Evolutionary conservation across 2,888 invertebrate genomes (phyloP), one percentile per base, ranked within the genome.

Genomic region (Melitaea athalia): DNA sequence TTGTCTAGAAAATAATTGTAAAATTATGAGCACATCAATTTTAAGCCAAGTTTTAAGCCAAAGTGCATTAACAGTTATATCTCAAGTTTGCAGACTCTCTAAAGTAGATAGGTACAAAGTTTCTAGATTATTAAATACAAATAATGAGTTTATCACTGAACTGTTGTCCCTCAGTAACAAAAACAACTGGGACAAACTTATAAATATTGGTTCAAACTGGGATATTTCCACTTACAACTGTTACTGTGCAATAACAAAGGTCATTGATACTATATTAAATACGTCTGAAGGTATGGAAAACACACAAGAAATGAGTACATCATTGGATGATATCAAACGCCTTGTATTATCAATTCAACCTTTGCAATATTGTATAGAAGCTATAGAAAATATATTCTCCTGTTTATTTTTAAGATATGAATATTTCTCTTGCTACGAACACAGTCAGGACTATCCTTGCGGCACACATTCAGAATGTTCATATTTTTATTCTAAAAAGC

Each of bases 361-460:
- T 24, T 72, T 90, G 50, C 83, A 86, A 70, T 87, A 87, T 74
- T 93, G 94, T 76, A 82, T 94, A 62, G 95, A 96, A 87, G 91
- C 95, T 0, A 92, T 96, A 66, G 95, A 96, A 83, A 95, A 96
- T 82, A 93, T 96, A 73, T 96, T 96, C 82, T 93, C 95, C 0
- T 93, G 96, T 75, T 89, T 96, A 50, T 96, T 96, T 83, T 78
- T 96, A 60, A 93, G 94, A 74, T 93, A 94, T 75, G 94, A 95
- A 78, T 94, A 95, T 80, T 92, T 95, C 71, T 90, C 92, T 10
- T 93, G 93, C 68, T 86, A 93, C 73, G 91, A 94, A 74, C 91
- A 90, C 64, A 93, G 81, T 68, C 92, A 89, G 76, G 92, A 92
- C 24, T 79, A 79, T 57, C 84, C 90, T 24, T 89, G 89, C 70